Conservation (phyloP, 2,113 vertebrate genomes). For the Pipra filicauda region DNA sequence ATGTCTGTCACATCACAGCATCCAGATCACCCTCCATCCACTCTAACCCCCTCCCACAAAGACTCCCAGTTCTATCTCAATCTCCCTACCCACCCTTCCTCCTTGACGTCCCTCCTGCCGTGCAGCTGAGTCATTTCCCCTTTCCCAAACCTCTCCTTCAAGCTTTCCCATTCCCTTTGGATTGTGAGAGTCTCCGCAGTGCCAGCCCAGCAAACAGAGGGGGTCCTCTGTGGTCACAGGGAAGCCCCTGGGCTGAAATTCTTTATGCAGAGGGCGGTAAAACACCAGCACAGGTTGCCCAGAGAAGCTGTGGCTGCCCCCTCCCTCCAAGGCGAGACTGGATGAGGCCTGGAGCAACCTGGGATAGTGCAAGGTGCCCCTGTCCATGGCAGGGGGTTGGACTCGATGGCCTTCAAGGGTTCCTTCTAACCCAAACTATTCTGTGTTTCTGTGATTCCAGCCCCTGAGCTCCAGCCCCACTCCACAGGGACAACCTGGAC, state of each 20-base stretch:
- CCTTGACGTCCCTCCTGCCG: not conserved
- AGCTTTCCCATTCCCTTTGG: not conserved
- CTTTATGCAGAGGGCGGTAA: not conserved
- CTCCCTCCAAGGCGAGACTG: not conserved
- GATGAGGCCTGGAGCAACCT: rapidly evolving
- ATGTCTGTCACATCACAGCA: not conserved
- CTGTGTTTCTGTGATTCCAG: not conserved
- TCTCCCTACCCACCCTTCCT: slow-evolving; percentile 60
- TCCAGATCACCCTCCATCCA: not conserved
- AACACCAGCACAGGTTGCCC: rapidly evolving
- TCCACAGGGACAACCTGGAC: not conserved
- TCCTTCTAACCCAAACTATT: not conserved
- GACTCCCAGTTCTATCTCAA: not conserved
- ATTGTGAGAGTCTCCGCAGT: not conserved
- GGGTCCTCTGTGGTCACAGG: not conserved
- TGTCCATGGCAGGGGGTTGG: not conserved
- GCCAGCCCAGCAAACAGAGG: not conserved
- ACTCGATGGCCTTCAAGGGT: not conserved
- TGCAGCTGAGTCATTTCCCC: not conserved
- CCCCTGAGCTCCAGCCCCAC: rapidly evolving
- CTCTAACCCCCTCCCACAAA: not conserved
- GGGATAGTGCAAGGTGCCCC: not conserved
- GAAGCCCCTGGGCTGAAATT: not conserved
- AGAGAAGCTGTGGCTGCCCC: not conserved
- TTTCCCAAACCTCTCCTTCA: not conserved